Conservation (phyloP, 23 tunicate genomes). For the Aplidium turbinatum region DNA sequence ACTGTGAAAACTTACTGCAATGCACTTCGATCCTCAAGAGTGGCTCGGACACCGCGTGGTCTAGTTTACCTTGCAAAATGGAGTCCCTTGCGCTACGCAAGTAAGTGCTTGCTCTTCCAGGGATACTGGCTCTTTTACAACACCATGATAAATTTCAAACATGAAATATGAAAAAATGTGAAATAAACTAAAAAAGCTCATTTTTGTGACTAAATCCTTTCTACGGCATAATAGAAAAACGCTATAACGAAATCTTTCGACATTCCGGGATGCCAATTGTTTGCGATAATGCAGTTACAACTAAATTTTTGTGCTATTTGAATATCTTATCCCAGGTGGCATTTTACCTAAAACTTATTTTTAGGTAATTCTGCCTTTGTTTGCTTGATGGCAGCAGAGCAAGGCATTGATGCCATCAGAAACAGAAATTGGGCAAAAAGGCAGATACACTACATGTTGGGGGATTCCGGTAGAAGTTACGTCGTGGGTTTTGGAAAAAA, state of each 20-base stretch:
- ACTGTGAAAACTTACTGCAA: conserved; percentile 38
- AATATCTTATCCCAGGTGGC: background rate
- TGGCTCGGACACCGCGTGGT: conserved; percentile 64
- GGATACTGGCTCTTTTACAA: background rate
- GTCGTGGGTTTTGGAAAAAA: conserved; percentile 83
- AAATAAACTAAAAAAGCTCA: background rate
- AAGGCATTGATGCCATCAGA: conserved; percentile 42
- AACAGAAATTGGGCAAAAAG: conserved; percentile 36
- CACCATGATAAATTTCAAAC: background rate
- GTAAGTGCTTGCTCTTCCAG: conserved; percentile 12
- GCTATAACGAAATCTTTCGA: too few species aligned
- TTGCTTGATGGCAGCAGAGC: conserved; percentile 76
- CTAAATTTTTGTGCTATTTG: background rate
- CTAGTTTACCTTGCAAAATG: conserved; percentile 68
- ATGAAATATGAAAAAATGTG: background rate
- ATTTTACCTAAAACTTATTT: background rate
- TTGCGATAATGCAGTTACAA: background rate
- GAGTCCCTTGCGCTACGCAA: conserved; percentile 93
- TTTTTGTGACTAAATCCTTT: too few species aligned
- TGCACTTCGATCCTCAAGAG: conserved; percentile 32
- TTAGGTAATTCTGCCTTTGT: conserved; percentile 76
- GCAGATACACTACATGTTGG: conserved; percentile 90
- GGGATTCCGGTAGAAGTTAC: conserved; percentile 77
- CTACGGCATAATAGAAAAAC: too few species aligned
- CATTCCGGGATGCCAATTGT: background rate